A percentile compares a stretch with the other conserved stretches of the same genome.
Evolutionary conservation across 2,888 invertebrate genomes (phyloP).

Genomic region (Panzeria rudis): DNA sequence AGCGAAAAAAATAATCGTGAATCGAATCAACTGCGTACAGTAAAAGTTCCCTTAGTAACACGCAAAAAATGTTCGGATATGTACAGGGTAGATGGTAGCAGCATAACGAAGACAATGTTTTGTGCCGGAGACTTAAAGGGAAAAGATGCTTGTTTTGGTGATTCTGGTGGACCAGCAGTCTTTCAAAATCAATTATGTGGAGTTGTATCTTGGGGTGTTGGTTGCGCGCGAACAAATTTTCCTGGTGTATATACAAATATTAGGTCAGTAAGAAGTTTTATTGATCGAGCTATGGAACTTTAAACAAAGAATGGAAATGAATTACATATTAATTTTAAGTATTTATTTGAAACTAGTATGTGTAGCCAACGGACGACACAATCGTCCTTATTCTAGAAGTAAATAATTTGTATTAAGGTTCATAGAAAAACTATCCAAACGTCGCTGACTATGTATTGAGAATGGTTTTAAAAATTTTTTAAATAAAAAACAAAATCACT

Average conservation of each 20-base stretch:
- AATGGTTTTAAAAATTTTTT: too few species aligned
- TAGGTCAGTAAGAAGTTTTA: slow-evolving; percentile 73
- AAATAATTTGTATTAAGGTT: too few species aligned
- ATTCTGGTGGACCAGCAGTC: slow-evolving; percentile 81
- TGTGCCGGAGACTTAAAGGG: slow-evolving; percentile 76
- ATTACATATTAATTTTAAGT: neutral
- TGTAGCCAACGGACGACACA: too few species aligned
- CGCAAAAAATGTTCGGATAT: slow-evolving; percentile 74
- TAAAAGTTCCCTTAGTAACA: slow-evolving; percentile 76
- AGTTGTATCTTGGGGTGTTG: slow-evolving; percentile 86
- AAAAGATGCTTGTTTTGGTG: slow-evolving; percentile 81
- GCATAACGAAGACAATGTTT: slow-evolving; percentile 78
- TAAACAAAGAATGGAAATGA: neutral
- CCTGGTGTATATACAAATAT: slow-evolving; percentile 92
- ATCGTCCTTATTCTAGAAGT: too few species aligned
- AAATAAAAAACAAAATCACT: too few species aligned
- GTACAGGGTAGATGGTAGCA: slow-evolving; percentile 66
- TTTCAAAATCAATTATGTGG: slow-evolving; percentile 84
- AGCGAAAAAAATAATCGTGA: slow-evolving; percentile 73
- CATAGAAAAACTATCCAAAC: too few species aligned
- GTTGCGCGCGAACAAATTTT: slow-evolving; percentile 84
- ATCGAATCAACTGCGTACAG: slow-evolving; percentile 77
- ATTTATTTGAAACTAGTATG: too few species aligned
- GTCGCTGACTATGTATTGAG: too few species aligned
- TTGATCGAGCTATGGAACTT: slow-evolving; percentile 64